Evolutionary conservation across 2,888 invertebrate species (phyloP), one percentile per base, ranked within the genome.

Genomic region (Dendrolimus houi): DNA sequence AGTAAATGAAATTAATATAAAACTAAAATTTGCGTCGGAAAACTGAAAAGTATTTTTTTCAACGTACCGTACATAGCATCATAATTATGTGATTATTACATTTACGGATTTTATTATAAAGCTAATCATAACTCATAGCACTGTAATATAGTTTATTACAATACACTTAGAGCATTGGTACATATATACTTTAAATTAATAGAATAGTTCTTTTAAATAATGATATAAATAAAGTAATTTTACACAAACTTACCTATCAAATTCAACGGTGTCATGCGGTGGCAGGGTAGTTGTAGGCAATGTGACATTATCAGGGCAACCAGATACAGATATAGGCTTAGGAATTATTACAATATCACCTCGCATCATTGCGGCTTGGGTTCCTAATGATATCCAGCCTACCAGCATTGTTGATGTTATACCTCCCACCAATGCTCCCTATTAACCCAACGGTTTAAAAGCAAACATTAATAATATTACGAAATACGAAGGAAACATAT

Each of bases 381-480:
- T 94, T 8, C 94, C 94, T 2, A 94, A 77, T 0, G 94, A 94
- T 56, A 94, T 94, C 94, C 94, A 94, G 0, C 93, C 93, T 1
- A 94, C 92, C 2, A 94, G 78, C 29, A 92, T 68, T 0, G 94
- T 91, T 40, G 94, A 93, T 0, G 85, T 71, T 7, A 94, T 62
- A 0, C 94, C 94, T 0, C 95, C 94, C 0, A 84, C 87, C 56
- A 95, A 70, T 0, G 94, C 94, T 8, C 94, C 94, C 94, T 94
- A 67, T 40, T 62, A 63, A 29, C 29, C 29, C 29, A 29, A 29
- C 29, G 29, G 29, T 3, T 29, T 29, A 29, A 29, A 29, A 29
- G 29, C 29, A 29, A 29, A 29, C 6, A 29, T 13, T 9, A n/a
- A 54, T 40, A 41, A 13, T 52, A 54, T 53, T 29, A 29, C 29